These are phyloP conservation scores for Chloroceryle aenea DNA, from an alignment of 2,113 vertebrate genomes.

Conservation along the genomic window DNA sequence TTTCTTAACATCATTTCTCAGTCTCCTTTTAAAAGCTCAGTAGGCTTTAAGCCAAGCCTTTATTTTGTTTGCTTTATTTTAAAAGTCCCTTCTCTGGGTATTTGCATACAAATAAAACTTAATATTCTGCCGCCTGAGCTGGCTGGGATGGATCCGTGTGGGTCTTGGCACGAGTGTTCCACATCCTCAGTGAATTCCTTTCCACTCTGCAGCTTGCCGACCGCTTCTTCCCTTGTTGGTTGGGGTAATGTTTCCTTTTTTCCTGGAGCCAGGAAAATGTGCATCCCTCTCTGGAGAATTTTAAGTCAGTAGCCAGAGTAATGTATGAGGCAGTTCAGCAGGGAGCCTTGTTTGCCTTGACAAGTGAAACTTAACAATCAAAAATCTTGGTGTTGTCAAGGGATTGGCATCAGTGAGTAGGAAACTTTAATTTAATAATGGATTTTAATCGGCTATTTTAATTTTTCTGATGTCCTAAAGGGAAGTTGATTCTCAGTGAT, in stretches of 20 bases:
- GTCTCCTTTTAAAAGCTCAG: neutral
- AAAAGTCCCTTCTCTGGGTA: neutral
- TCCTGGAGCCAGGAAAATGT: neutral
- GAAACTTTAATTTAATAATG: neutral
- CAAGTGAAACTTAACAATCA: neutral
- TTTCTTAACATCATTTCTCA: neutral
- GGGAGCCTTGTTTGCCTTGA: neutral
- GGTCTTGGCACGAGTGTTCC: neutral
- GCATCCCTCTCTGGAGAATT: neutral
- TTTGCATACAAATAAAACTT: neutral
- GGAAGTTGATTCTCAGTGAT: neutral
- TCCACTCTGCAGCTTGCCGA: neutral
- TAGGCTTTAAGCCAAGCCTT: neutral
- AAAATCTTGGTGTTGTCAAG: neutral
- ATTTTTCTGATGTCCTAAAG: neutral
- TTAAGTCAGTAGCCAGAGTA: neutral
- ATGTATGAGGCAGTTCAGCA: neutral
- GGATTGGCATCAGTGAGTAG: neutral
- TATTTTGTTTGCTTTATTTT: neutral
- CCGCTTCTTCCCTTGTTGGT: neutral
- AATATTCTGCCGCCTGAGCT: neutral
- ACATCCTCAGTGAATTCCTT: neutral
- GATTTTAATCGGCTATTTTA: neutral
- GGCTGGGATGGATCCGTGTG: neutral
- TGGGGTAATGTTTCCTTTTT: neutral